Percentiles rank a stretch among this genome's conserved stretches.
Conservation (phyloP, 2,888 invertebrate species). For the Erebia palarica region DNA sequence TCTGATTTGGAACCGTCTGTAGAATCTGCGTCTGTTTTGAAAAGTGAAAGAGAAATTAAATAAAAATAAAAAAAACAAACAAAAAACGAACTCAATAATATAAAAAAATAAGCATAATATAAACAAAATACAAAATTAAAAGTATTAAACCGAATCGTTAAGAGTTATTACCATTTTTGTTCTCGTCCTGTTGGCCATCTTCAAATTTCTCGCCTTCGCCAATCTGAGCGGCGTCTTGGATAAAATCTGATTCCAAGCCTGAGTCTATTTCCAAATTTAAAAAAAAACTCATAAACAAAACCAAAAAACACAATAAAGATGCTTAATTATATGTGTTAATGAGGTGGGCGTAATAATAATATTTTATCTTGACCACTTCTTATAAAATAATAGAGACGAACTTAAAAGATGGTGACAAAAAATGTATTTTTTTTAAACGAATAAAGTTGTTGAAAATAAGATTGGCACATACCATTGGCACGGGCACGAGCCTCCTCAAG, state of each 20-base stretch:
- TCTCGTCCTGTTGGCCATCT: constrained; percentile 71
- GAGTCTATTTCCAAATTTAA: constrained; percentile 77
- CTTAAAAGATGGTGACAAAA: too few species aligned
- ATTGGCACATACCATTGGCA: constrained; percentile 87
- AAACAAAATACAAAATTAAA: constrained; percentile 35
- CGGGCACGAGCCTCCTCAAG: constrained; percentile 94
- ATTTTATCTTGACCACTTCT: too few species aligned
- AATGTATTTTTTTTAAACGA: too few species aligned
- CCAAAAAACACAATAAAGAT: constrained; percentile 46
- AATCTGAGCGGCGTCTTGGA: constrained; percentile 80
- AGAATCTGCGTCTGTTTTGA: constrained; percentile 72
- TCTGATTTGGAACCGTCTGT: constrained; percentile 68
- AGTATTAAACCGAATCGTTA: constrained; percentile 26
- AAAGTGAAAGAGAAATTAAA: constrained; percentile 49
- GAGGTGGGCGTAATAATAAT: too few species aligned
- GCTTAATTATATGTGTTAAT: constrained; percentile 32
- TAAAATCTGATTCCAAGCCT: constrained; percentile 84
- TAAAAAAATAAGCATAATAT: constrained; percentile 38
- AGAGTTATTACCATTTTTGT: constrained; percentile 70
- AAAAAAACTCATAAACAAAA: constrained; percentile 45
- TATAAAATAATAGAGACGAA: too few species aligned
- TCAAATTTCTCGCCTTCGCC: constrained; percentile 73
- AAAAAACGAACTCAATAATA: constrained; percentile 38
- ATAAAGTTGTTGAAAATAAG: not conserved
- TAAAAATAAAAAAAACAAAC: constrained; percentile 47